Evolutionary conservation across 2,888 invertebrate genomes (phyloP), one percentile per base, ranked within the genome.

Genomic region (Ophion ellenae): DNA sequence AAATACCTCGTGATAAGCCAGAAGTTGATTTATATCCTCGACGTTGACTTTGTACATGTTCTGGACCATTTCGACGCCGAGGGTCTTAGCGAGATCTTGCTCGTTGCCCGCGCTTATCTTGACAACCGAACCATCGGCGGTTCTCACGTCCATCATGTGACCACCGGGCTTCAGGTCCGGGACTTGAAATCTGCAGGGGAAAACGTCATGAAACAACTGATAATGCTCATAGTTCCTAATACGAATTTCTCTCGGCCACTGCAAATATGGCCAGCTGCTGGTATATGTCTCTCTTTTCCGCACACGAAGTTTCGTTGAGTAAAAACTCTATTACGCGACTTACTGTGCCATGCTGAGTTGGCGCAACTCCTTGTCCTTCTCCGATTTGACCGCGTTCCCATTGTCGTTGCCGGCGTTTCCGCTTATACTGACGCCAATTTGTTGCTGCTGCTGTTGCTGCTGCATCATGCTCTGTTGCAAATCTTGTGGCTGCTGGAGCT

Each of bases 1-100:
- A 92, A 97, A 98, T 67, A 98, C 97, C 94, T 98, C 98, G 92
- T 98, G 98, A 94, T 98, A 98, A 63, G 97, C 97, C 87, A 98
- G 94, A 88, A 98, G 94, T 91, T 97, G 97, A 89, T 97, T 97
- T 79, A 98, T 95, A 91, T 98, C 98, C 93, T 98, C 98, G 9
- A 97, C 97, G 92, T 97, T 97, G 40, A 95, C 94, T 95, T 97
- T 97, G 92, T 97, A 97, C 96, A 97, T 97, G 92, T 97, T 97
- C 93, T 97, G 97, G 88, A 97, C 96, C 95, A 97, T 97, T 90
- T 97, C 96, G 28, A 96, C 96, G 0, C 96, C 95, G 81, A 96
- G 94, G 3, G 96, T 95, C 94, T 96, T 95, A 79, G 95, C 95
- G 84, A 96, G 93, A 90, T 96, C 96, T 90, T 96, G 96, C 83